Evolutionary conservation across 2,113 vertebrate genomes (phyloP).

Genomic region (Uropsilus gracilis): DNA sequence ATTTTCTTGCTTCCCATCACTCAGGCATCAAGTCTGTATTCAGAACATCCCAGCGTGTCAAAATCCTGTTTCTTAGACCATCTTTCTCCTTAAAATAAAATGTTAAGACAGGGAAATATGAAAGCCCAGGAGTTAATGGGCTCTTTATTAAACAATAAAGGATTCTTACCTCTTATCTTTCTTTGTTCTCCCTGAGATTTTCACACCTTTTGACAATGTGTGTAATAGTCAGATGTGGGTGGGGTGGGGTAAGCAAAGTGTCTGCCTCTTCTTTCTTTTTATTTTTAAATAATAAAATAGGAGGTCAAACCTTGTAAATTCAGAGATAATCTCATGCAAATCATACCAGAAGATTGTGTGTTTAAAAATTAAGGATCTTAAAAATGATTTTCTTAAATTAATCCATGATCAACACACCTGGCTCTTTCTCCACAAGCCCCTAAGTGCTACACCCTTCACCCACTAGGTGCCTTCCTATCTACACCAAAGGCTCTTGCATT

Average conservation of each 20-base stretch:
- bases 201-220: neutral
- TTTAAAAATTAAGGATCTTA: neutral
- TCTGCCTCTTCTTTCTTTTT: neutral
- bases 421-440: neutral
- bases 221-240: neutral
- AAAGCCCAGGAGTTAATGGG: neutral
- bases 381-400: neutral
- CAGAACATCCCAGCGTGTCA: neutral
- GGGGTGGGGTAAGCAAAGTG: neutral
- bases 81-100: neutral
- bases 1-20: neutral
- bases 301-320: neutral
- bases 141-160: neutral
- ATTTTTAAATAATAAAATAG: neutral
- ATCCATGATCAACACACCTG: neutral
- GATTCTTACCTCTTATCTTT: neutral
- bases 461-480: neutral
- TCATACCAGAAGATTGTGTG: neutral
- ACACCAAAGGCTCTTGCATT: neutral
- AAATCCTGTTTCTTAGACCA: neutral
- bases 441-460: neutral
- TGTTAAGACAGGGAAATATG: neutral
- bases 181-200: neutral
- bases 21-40: neutral
- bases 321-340: neutral